phyloP scores from a whole-genome alignment of 2,113 vertebrate genomes.

The Hypomesus transpacificus region DNA sequence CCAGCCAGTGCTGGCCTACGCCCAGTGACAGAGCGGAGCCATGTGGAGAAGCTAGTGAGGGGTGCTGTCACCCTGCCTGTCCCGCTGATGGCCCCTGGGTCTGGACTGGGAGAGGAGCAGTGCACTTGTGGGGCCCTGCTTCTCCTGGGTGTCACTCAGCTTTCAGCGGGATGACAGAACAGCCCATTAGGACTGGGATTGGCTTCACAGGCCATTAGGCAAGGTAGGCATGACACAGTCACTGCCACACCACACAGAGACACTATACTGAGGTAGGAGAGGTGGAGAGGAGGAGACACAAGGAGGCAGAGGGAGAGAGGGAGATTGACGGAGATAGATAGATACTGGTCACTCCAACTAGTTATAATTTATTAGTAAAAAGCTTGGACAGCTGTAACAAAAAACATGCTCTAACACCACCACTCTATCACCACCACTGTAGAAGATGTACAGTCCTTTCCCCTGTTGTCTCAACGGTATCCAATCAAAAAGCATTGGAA shows the following conservation, averaged over 20 bases:
- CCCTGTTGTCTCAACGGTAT: not conserved
- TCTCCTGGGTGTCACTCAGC: conserved; percentile 62
- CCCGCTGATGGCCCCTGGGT: conserved; percentile 53
- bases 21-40: conserved; percentile 17
- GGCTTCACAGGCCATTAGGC: conserved; percentile 74
- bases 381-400: not conserved
- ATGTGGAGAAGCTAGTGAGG: conserved; percentile 49
- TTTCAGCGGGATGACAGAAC: conserved; percentile 66
- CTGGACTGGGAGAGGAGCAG: conserved; percentile 15
- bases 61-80: conserved; percentile 60
- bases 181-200: conserved; percentile 67
- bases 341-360: not conserved
- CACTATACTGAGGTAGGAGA: conserved; percentile 58
- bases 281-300: not conserved
- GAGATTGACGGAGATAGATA: not conserved
- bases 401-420: not conserved
- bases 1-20: not conserved
- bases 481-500: not conserved
- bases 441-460: not conserved
- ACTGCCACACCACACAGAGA: conserved; percentile 22
- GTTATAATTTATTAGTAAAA: not conserved
- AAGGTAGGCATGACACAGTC: conserved; percentile 61
- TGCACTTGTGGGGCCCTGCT: conserved; percentile 32
- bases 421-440: too few relatives aligned
- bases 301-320: not conserved